Evolutionary conservation across 1,140 invertebrate species (phyloP).

Genomic region (Heliconius himera): DNA sequence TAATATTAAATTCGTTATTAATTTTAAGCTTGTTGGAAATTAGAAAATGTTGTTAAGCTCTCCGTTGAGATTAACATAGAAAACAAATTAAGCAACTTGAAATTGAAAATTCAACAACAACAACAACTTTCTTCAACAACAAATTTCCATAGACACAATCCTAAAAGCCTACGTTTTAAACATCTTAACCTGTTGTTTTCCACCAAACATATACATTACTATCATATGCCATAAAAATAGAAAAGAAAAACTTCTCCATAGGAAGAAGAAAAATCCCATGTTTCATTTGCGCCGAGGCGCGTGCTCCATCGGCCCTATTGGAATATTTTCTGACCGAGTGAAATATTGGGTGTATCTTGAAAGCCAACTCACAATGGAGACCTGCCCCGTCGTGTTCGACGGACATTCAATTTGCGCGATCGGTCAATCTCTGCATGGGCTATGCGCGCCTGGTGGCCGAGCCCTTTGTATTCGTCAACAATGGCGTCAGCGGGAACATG

Average conservation of each 20-base stretch:
- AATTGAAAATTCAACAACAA: too few species aligned
- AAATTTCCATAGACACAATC: not conserved
- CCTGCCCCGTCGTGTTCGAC: slow-evolving; percentile 51
- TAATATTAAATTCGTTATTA: not conserved
- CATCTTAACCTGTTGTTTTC: too few species aligned
- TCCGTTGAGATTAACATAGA: not conserved
- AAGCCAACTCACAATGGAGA: slow-evolving; percentile 59
- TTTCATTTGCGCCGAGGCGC: not conserved
- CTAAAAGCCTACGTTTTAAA: not conserved
- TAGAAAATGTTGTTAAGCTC: too few species aligned
- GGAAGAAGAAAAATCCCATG: not conserved
- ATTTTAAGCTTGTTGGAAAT: too few species aligned
- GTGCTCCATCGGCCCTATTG: not conserved
- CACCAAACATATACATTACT: not conserved
- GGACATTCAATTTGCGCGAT: slow-evolving; percentile 73
- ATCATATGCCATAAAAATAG: not conserved
- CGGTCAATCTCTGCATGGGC: slow-evolving; percentile 68
- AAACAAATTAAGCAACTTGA: not conserved
- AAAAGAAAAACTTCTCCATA: not conserved
- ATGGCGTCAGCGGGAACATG: slow-evolving; percentile 38
- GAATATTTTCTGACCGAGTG: slow-evolving; percentile 54
- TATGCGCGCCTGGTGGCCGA: slow-evolving; percentile 58
- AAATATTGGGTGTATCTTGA: slow-evolving; percentile 69
- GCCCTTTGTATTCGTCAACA: slow-evolving; percentile 51
- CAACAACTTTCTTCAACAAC: not conserved